Conservation (phyloP, 2,797 vertebrate species). For the Choloepus didactylus region DNA sequence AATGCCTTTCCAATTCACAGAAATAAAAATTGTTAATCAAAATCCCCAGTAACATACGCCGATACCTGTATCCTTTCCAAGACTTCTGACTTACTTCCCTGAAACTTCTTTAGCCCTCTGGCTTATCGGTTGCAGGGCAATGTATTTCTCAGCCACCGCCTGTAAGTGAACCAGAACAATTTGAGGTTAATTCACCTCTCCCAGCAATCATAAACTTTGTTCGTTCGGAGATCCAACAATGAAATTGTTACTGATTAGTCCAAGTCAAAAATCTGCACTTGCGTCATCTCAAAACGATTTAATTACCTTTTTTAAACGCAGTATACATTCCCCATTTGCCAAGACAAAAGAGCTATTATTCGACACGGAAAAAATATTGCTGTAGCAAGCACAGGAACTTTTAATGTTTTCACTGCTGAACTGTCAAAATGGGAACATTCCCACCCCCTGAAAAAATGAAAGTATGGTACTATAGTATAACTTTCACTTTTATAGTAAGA, state of each 20-base stretch:
- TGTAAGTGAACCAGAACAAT: constrained; percentile 77
- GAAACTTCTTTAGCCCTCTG: constrained; percentile 77
- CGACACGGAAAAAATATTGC: constrained; percentile 74
- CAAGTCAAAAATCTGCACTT: constrained; percentile 75
- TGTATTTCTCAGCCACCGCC: constrained; percentile 56
- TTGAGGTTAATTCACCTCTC: constrained; percentile 76
- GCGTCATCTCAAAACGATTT: constrained; percentile 74
- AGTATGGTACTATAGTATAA: constrained; percentile 69
- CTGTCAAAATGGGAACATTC: constrained; percentile 78
- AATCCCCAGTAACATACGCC: not conserved
- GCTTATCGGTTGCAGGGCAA: constrained; percentile 68
- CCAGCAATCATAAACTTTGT: constrained; percentile 74
- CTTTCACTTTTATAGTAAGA: constrained; percentile 84
- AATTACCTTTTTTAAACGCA: constrained; percentile 80
- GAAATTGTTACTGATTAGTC: constrained; percentile 77
- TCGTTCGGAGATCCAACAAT: constrained; percentile 68
- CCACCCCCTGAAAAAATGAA: constrained; percentile 70
- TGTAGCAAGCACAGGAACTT: constrained; percentile 70
- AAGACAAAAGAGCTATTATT: constrained; percentile 82
- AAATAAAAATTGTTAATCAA: constrained; percentile 77
- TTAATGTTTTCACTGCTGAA: constrained; percentile 81
- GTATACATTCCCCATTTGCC: constrained; percentile 83
- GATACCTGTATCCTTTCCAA: constrained; percentile 57
- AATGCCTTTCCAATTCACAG: constrained; percentile 38
- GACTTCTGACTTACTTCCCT: constrained; percentile 70